phyloP scores from a whole-genome alignment of 2,797 vertebrate species.

The Gephyroberyx darwinii region DNA sequence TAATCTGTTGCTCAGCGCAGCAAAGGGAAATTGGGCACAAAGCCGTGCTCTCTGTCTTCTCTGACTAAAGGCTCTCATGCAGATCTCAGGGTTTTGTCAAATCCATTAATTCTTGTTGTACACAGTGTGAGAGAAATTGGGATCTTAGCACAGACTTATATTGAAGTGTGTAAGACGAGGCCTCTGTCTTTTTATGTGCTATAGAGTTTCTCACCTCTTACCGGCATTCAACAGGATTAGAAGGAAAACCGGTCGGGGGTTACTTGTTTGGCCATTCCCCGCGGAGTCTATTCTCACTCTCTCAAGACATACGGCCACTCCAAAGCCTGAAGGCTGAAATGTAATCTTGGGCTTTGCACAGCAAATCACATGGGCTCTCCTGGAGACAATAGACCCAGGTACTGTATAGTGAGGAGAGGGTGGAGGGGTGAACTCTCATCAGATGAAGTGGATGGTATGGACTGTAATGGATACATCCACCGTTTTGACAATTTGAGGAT shows the following conservation, averaged over 20 bases:
- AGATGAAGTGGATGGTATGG: constrained; percentile 47
- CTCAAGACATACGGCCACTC: constrained; percentile 55
- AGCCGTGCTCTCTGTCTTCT: constrained; percentile 27
- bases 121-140: constrained; percentile 33
- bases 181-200: constrained; percentile 65
- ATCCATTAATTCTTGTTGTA: constrained; percentile 53
- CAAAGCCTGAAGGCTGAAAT: constrained; percentile 68
- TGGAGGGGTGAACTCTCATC: constrained; percentile 1
- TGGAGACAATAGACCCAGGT: constrained; percentile 61
- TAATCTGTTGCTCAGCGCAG: constrained; percentile 45
- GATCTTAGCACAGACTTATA: constrained; percentile 12
- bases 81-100: constrained; percentile 49
- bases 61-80: constrained; percentile 30
- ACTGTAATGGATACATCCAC: constrained; percentile 52
- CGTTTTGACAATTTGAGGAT: constrained; percentile 42
- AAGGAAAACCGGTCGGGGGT: constrained; percentile 58
- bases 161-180: constrained; percentile 44
- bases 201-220: constrained; percentile 73
- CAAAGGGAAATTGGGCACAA: constrained; percentile 19
- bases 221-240: constrained; percentile 64
- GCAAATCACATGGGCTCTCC: constrained; percentile 54
- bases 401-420: constrained; percentile 15
- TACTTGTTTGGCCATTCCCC: constrained; percentile 46
- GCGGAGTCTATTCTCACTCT: constrained; percentile 56
- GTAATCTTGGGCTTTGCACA: constrained; percentile 59